Base-by-base conservation (phyloP, 2,113 vertebrate species). In the Anseranas semipalmata region DNA sequence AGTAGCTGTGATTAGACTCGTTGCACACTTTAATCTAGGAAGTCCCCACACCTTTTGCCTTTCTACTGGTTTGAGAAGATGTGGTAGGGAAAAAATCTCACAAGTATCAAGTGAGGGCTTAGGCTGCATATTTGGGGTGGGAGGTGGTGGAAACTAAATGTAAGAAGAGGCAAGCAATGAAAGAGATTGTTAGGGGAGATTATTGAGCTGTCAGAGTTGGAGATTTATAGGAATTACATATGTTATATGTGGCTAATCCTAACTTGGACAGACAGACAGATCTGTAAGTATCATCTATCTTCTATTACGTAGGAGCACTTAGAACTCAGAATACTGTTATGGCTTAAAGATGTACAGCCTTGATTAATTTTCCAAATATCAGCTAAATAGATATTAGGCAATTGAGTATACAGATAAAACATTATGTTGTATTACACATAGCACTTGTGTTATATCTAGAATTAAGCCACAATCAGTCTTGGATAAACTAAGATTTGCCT, bases 341-440 rank as follows among this genome's bases (percentile, higher is more conserved):
- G 20, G 4, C 3, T 15, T 39, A 39, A 30, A 90, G 41, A 67
- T 0, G 0, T 50, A 46, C 10, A 74, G 7, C 4, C 22, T 71
- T 74, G 39, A 71, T 71, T 60, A 66, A 17, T 71, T 73, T 93
- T 76, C 32, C 45, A 53, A 4, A 39, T 43, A 16, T 37, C 33
- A 50, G 9, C 15, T 75, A 84, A 60, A 77, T 32, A 16, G 8
- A 10, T 63, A 20, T 84, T 55, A 84, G 68, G 41, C 6, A 72
- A 59, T 1, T 39, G 21, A 72, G 6, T 33, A 35, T 10, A 48
- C 16, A 73, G 43, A 60, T 28, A 77, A 90, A 75, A 8, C 9
- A 10, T 35, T 48, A 20, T 24, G 7, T 21, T 63, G 19, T 32
- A 16, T 41, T 67, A 18, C 12, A 58, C 14, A 39, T 2, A 74